Evolutionary conservation across 2,888 invertebrate species (phyloP), one percentile per base, ranked within the genome.

Genomic region (Chloromyia formosa): DNA sequence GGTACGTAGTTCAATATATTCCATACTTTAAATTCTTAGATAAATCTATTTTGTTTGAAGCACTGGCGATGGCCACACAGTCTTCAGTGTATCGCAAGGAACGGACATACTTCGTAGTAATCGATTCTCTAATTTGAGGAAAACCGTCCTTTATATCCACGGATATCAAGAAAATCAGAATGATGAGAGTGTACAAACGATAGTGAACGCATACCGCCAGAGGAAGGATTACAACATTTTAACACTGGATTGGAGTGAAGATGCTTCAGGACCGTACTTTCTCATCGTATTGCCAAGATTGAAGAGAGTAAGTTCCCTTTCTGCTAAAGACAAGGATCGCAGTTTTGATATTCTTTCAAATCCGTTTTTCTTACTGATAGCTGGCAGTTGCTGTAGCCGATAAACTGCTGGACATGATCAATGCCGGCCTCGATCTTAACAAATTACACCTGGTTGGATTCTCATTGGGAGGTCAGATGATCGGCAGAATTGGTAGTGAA

Each of bases 131-230:
- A 56, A 18, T n/a, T 5, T n/a, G 1, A 53, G 54, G 20, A 69
- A 87, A 12, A 89, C 89, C 0, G 87, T 89, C 1, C 79, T 90
- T 0, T 90, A 90, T 81, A 82, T 89, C 42, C 89, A 89, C 80
- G 89, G 89, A 0, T 90, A 89, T 80, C 85, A 88, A 76, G 89
- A 90, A 80, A 85, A 87, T 40, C 87, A 88, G 0, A 85, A 87
- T 75, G 87, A 88, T 69, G 88, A 89, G 80, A 90, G 90, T 80
- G 85, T 90, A 78, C 86, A 87, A 84, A 82, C 84, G 1, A 82
- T 85, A 20, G 83, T 82, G 1, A 81, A 83, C 73, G 82, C 85
- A 1, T 85, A 85, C 77, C 76, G 83, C n/a, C 14, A 9, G 58
- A 80, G 83, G 1, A 78, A 76, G 0, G 83, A 85, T 76, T 79